Evolutionary conservation across 2,113 vertebrate genomes (phyloP), one percentile per base, ranked within the genome.

Genomic region (Spea multiplicata): DNA sequence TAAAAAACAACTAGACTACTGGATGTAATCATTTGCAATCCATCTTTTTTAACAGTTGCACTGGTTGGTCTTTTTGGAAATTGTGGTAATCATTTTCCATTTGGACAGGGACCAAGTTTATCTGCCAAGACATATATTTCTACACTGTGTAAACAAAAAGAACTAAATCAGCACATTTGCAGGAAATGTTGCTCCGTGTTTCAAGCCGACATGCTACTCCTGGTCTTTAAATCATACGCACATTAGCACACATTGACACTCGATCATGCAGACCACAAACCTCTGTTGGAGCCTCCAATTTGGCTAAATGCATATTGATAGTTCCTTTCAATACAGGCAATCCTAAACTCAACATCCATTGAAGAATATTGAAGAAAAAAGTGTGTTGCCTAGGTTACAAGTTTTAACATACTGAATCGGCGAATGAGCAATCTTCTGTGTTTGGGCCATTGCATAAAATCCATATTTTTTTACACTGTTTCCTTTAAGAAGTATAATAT

Each of bases 121-220:
- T 47, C 30, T 83, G 88, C 91, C 91, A 91, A 91, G 80, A 83
- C 45, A 84, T 83, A 86, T 88, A 88, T 88, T 91, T 83, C 79
- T 89, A 59, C 65, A 67, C 83, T 87, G 71, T 75, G 66, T 81
- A 89, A 89, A 85, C 83, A 84, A 75, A 71, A 82, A 82, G 76
- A 87, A 75, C 82, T 85, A 72, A 86, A 69, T 90, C 90, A 92
- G 89, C 85, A 90, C 83, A 88, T 88, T 81, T 65, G 65, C 55
- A 82, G 75, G 73, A 81, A 61, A 66, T 78, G 61, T 78, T 71
- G 7, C 76, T 66, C 50, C 16, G 7, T 16, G 12, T 66, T 74
- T 44, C 8, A 59, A 17, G 46, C 50, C 12, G 14, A 70, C 67
- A 52, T 52, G 14, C 48, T 68, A 12, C 65, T 67, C 6, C 50